phyloP scores from a whole-genome alignment of 2,888 invertebrate genomes.

The Acronicta leporina region DNA sequence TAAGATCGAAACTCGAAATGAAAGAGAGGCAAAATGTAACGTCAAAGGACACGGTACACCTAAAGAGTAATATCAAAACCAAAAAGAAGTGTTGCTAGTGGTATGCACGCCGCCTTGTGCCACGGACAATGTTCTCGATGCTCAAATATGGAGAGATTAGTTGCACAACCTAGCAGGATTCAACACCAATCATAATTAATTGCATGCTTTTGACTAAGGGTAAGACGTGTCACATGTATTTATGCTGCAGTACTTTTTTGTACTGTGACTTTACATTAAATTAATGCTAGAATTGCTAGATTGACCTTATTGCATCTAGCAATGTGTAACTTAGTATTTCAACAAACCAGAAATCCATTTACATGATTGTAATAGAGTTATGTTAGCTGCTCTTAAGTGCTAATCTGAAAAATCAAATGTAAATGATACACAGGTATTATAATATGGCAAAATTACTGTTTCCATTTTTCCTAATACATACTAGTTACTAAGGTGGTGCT shows the following conservation, averaged over 20 bases:
- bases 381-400: no score
- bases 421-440: not conserved
- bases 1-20: constrained; percentile 95
- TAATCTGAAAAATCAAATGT: no score
- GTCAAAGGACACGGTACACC: constrained; percentile 92
- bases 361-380: no score
- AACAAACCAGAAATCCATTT: no score
- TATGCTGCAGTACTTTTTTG: constrained; percentile 1
- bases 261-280: not conserved
- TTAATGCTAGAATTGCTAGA: no score
- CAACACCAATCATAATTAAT: constrained; percentile 27
- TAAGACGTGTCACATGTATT: not conserved
- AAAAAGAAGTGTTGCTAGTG: constrained; percentile 90
- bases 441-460: not conserved
- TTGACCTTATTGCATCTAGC: not conserved
- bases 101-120: constrained; percentile 67
- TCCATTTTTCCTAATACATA: not conserved
- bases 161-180: constrained; percentile 81
- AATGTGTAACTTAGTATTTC: not conserved
- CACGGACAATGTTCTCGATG: constrained; percentile 82
- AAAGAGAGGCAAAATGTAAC: constrained; percentile 92
- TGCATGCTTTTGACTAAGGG: constrained; percentile 16
- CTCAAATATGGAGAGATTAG: constrained; percentile 83
- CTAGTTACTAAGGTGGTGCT: constrained; percentile 38
- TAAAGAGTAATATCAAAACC: constrained; percentile 91